These are phyloP conservation scores for Cylloceria caligata DNA, from an alignment of 2,888 invertebrate species.

Conservation along the genomic window DNA sequence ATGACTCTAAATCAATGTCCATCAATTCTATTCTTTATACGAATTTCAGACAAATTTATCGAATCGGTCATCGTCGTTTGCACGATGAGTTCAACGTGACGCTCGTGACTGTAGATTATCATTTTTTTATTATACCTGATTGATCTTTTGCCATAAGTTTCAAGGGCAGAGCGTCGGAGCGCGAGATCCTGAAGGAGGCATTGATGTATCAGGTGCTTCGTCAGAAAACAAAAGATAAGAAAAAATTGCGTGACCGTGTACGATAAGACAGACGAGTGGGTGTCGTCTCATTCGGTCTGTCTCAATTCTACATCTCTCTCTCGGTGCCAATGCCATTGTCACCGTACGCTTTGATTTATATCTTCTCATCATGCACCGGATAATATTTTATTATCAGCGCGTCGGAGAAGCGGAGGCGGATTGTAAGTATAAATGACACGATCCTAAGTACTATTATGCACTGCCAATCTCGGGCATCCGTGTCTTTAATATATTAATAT, in stretches of 20 bases:
- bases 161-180: slow-evolving; percentile 3
- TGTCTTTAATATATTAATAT: slow-evolving; percentile 17
- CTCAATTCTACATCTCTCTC: slow-evolving; percentile 6
- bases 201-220: not conserved
- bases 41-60: slow-evolving; percentile 23
- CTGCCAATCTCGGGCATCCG: slow-evolving; percentile 41
- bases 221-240: not conserved
- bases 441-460: slow-evolving; percentile 8
- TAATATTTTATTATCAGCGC: slow-evolving; percentile 17
- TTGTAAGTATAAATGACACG: slow-evolving; percentile 34
- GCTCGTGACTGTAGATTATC: not conserved
- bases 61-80: slow-evolving; percentile 2
- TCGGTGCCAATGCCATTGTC: slow-evolving; percentile 64
- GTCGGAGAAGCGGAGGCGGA: slow-evolving; percentile 5
- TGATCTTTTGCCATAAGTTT: slow-evolving; percentile 14
- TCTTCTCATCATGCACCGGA: slow-evolving; percentile 12
- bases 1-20: slow-evolving; percentile 6
- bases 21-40: not conserved
- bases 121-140: slow-evolving; percentile 17
- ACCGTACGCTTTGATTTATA: slow-evolving; percentile 34
- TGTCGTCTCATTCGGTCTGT: slow-evolving; percentile 13
- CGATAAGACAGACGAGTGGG: slow-evolving; percentile 10
- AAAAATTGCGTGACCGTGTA: slow-evolving; percentile 13
- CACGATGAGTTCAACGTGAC: not conserved
- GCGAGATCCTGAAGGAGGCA: not conserved